phyloP scores from a whole-genome alignment of 2,797 vertebrate species.

The Euthynnus affinis region DNA sequence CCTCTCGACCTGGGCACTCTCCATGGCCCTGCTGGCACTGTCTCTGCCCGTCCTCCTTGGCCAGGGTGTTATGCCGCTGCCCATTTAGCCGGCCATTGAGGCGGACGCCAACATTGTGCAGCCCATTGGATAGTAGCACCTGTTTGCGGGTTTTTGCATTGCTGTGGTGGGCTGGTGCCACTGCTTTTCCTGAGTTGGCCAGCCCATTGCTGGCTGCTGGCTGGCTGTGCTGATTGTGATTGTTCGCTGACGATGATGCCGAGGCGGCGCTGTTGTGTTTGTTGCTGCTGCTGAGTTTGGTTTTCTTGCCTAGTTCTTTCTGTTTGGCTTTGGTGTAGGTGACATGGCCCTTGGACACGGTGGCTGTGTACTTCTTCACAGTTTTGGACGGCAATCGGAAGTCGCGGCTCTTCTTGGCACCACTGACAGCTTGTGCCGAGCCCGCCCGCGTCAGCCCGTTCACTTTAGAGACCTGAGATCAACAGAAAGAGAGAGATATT shows the following conservation, averaged over 20 bases:
- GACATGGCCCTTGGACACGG: constrained; percentile 99
- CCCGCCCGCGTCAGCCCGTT: constrained; percentile 94
- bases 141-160: constrained; percentile 99
- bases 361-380: constrained; percentile 99
- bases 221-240: constrained; percentile 86
- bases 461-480: constrained; percentile 92
- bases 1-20: constrained; percentile 90
- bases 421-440: constrained; percentile 90
- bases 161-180: constrained; percentile 91
- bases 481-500: constrained; percentile 13
- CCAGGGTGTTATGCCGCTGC: constrained; percentile 90
- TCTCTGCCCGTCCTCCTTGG: constrained; percentile 89
- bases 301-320: constrained; percentile 98
- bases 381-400: constrained; percentile 99
- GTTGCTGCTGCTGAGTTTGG: constrained; percentile 98
- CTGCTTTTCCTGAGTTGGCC: constrained; percentile 98
- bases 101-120: constrained; percentile 88
- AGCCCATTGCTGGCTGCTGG: constrained; percentile 85
- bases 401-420: constrained; percentile 97
- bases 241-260: constrained; percentile 88
- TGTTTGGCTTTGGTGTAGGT: constrained; percentile 99
- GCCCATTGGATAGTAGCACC: constrained; percentile 98
- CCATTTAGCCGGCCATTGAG: constrained; percentile 95
- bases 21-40: constrained; percentile 89
- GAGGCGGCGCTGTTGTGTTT: constrained; percentile 87